These are phyloP conservation scores for Protobothrops mucrosquamatus DNA, from an alignment of 2,113 vertebrate species.

Conservation along the genomic window DNA sequence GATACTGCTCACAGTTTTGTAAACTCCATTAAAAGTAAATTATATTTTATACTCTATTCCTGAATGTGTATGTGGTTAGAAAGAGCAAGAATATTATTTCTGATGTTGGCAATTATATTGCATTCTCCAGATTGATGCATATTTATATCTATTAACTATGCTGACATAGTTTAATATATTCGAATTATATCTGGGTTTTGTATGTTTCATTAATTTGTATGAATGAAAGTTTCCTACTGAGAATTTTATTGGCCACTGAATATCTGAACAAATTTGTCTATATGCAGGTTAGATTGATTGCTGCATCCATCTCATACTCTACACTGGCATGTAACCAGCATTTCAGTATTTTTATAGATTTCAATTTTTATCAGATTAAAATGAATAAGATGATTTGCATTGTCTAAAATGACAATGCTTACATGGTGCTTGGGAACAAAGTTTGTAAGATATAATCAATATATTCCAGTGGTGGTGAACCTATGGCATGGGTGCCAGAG, in stretches of 20 bases:
- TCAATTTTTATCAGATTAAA: not conserved
- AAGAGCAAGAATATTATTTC: not conserved
- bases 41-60: not conserved
- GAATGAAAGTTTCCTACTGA: not conserved
- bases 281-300: not conserved
- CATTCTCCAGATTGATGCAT: not conserved
- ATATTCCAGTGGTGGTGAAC: not conserved
- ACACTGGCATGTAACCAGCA: not conserved
- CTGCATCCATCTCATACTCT: not conserved
- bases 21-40: not conserved
- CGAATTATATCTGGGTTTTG: not conserved
- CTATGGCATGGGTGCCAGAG: too few species aligned
- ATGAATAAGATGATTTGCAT: not conserved
- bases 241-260: not conserved
- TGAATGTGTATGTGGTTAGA: accelerated
- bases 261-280: not conserved
- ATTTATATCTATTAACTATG: not conserved
- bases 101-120: not conserved
- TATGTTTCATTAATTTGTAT: not conserved
- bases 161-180: not conserved
- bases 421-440: not conserved
- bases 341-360: not conserved
- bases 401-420: not conserved
- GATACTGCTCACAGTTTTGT: not conserved
- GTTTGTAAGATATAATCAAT: not conserved